phyloP scores from a whole-genome alignment of 2,797 vertebrate genomes.

The Sebastes variabilis region DNA sequence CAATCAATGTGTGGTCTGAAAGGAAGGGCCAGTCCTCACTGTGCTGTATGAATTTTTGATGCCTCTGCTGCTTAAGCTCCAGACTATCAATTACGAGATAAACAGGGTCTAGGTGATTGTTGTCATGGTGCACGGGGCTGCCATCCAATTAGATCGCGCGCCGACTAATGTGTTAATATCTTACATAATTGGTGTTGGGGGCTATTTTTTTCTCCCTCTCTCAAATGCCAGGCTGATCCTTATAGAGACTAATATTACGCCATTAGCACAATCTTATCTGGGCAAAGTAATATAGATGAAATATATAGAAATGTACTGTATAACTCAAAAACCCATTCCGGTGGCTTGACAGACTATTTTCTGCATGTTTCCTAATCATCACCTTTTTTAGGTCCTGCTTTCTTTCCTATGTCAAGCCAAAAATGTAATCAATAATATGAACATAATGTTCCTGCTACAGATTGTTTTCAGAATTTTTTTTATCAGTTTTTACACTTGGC shows the following conservation, averaged over 20 bases:
- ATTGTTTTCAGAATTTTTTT: constrained; percentile 33
- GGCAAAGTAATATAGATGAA: constrained; percentile 70
- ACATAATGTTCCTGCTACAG: constrained; percentile 29
- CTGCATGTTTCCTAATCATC: constrained; percentile 56
- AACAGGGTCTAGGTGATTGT: constrained; percentile 83
- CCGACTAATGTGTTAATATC: constrained; percentile 83
- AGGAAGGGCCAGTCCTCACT: constrained; percentile 61
- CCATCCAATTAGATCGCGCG: constrained; percentile 80
- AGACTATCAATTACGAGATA: constrained; percentile 83
- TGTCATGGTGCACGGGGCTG: constrained; percentile 80
- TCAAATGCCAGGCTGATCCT: constrained; percentile 75
- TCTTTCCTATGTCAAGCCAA: constrained; percentile 30
- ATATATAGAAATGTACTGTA: constrained; percentile 63
- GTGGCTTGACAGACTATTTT: constrained; percentile 57
- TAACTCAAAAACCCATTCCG: constrained; percentile 67
- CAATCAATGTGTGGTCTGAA: constrained; percentile 74
- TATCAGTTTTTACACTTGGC: background rate
- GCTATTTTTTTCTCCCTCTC: constrained; percentile 73
- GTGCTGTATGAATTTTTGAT: constrained; percentile 78
- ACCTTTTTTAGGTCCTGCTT: constrained; percentile 48
- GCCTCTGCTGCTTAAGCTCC: constrained; percentile 74
- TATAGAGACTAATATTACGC: constrained; percentile 69
- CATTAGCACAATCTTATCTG: constrained; percentile 72
- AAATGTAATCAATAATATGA: constrained; percentile 45
- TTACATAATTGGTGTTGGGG: constrained; percentile 82